A percentile compares a stretch with the other conserved stretches of the same genome.
Evolutionary conservation across 2,888 invertebrate genomes (phyloP).

Genomic region (Yponomeuta malinellus): DNA sequence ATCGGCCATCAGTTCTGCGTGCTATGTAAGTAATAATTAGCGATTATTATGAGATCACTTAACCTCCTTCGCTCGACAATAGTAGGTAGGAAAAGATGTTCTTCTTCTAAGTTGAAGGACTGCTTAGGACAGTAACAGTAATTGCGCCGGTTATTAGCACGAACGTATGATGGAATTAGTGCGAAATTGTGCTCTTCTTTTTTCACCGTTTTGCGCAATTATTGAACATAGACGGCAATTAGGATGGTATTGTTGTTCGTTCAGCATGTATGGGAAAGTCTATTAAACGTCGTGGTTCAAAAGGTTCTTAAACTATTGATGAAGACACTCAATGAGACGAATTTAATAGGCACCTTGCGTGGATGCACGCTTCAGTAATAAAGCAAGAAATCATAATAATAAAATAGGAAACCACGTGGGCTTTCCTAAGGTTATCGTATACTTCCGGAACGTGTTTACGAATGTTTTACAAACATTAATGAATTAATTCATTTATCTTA

Average conservation of each 20-base stretch:
- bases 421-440: no score
- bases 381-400: no score
- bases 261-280: not conserved
- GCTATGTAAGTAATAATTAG: no score
- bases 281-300: not conserved
- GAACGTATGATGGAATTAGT: constrained; percentile 22
- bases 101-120: not conserved
- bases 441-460: no score
- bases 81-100: not conserved
- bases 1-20: no score
- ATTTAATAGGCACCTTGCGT: not conserved
- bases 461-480: no score
- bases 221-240: constrained; percentile 13
- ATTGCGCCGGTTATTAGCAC: constrained; percentile 39
- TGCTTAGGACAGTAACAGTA: constrained; percentile 38
- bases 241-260: constrained; percentile 1
- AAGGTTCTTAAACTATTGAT: not conserved
- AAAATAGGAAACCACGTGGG: no score
- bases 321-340: not conserved
- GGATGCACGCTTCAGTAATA: no score
- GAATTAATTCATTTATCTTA: no score
- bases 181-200: constrained; percentile 24
- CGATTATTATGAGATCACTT: no score
- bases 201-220: constrained; percentile 7
- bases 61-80: no score